Evolutionary conservation across 2,797 vertebrate genomes (phyloP).

Genomic region (Neomorphus geoffroyi): DNA sequence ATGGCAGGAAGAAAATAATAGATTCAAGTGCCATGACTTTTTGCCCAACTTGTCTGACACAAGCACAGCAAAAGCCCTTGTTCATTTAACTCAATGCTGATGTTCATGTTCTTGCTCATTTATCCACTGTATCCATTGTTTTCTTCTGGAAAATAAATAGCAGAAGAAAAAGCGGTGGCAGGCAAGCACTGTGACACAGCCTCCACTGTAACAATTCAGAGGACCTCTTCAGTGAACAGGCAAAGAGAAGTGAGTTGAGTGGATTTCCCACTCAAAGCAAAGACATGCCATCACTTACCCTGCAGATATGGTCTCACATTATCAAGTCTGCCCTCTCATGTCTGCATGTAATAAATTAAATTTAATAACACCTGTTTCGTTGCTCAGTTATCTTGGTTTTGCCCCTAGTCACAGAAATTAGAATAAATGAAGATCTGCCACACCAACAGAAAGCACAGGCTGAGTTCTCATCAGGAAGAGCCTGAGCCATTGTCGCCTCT

Average conservation of each 20-base stretch:
- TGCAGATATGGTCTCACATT: not conserved
- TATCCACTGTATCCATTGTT: not conserved
- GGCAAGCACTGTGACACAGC: no score
- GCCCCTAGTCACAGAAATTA: not conserved
- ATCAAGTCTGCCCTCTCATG: not conserved
- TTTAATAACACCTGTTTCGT: not conserved
- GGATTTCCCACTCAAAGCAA: not conserved
- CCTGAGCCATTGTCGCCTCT: rapidly evolving
- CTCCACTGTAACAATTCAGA: not conserved
- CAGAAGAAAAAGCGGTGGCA: not conserved
- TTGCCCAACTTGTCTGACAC: not conserved
- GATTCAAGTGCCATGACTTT: not conserved
- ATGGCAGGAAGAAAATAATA: not conserved
- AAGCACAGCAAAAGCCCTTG: not conserved
- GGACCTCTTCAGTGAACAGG: not conserved
- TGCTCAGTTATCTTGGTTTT: not conserved
- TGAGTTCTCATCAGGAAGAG: not conserved
- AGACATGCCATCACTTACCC: not conserved
- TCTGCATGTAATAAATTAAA: not conserved
- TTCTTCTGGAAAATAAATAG: not conserved
- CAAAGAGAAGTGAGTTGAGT: not conserved
- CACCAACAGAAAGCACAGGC: not conserved
- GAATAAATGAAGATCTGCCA: not conserved
- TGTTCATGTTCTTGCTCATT: not conserved
- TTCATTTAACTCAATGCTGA: not conserved